Evolutionary conservation across 2,113 vertebrate species (phyloP), one percentile per base, ranked within the genome.

Genomic region (Silurus meridionalis): DNA sequence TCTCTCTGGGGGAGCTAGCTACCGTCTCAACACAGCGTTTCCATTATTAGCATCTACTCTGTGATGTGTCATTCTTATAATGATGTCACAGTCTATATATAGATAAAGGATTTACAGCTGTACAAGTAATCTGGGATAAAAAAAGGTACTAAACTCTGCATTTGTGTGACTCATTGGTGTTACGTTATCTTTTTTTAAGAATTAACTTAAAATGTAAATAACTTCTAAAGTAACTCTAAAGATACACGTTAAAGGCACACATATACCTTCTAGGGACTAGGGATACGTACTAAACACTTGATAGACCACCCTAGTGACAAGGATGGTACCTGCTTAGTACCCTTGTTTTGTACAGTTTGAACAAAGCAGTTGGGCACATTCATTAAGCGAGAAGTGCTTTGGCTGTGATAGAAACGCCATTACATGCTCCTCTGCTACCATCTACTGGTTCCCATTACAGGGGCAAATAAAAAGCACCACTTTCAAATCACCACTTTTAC

Each of bases 381-480:
- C 74, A 60, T 58, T 69, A 87, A 52, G 58, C 15, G 71, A 66
- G 17, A 63, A 55, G 78, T 48, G 77, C 69, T 80, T 63, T 46
- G 66, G n/a, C 74, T 69, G 10, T 67, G 57, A 69, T 52, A n/a
- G 57, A 72, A 71, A 55, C 25, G 5, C 57, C 63, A 81, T 79
- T 86, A 53, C 7, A 14, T 61, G 77, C 21, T 53, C 80, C 57
- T 72, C n/a, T 87, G 86, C 83, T 87, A 75, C 86, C 88, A 85
- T 84, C 88, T 89, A 53, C 74, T 64, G 86, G 88, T 64, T 19
- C 9, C 21, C n/a, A 8, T 8, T 55, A 74, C 53, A 58, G 1
- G 9, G 14, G 8, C 15, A 10, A 19, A 58, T 0, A 60, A 60
- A 69, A 17, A 74, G 10, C 10, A 8, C 9, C 4, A 25, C 6